phyloP scores from a whole-genome alignment of 2,888 invertebrate genomes.

The Philereme transversata region DNA sequence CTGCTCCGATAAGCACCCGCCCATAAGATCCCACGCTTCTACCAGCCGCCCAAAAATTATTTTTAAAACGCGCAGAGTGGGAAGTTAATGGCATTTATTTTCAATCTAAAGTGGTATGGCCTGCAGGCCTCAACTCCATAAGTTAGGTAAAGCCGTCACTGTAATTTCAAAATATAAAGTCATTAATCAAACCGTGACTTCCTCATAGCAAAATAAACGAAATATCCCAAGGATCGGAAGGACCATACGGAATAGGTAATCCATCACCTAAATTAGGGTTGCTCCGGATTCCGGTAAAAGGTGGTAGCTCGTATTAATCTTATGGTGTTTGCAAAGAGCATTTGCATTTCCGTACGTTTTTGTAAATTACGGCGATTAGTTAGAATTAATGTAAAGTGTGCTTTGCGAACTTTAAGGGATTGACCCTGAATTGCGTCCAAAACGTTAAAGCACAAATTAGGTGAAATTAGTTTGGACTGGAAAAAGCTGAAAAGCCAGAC shows the following conservation, averaged over 20 bases:
- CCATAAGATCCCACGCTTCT: too few relatives aligned
- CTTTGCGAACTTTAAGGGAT: too few relatives aligned
- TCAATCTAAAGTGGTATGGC: too few relatives aligned
- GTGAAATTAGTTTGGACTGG: too few relatives aligned
- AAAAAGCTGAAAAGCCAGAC: too few relatives aligned
- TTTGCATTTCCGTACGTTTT: conserved; percentile 34
- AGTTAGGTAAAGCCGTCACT: not conserved
- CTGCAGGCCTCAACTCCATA: too few relatives aligned
- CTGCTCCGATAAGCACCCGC: too few relatives aligned
- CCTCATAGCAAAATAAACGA: conserved; percentile 20
- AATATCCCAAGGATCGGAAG: conserved; percentile 30
- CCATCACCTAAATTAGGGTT: conserved; percentile 41
- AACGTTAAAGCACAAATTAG: too few relatives aligned
- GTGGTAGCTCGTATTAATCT: conserved; percentile 36
- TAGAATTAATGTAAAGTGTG: not conserved
- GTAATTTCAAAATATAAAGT: not conserved
- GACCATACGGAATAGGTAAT: conserved; percentile 22
- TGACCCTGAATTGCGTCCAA: too few relatives aligned
- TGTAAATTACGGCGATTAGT: conserved; percentile 24
- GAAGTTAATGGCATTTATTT: too few relatives aligned
- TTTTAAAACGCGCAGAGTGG: too few relatives aligned
- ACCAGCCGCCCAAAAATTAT: too few relatives aligned
- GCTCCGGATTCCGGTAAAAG: conserved; percentile 28
- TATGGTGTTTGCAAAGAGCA: conserved; percentile 30
- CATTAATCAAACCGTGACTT: conserved; percentile 31